Conservation (phyloP, 30 jellyfish, hydroid and myxozoan genomes). For the Calvadosia cruxmelitensis region DNA sequence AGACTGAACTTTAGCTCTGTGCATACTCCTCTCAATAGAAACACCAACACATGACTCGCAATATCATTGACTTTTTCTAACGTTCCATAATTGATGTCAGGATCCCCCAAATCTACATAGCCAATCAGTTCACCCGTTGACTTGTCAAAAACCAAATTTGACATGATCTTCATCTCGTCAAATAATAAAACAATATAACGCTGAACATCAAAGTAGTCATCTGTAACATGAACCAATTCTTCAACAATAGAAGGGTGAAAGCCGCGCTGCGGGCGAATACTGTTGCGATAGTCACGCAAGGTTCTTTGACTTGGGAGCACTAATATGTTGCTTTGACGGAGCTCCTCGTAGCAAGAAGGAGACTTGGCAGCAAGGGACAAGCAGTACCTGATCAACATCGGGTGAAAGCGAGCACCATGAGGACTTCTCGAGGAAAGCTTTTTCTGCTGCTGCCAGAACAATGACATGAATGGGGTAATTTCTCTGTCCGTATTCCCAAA, state of each 20-base stretch:
- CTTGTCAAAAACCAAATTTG: slow-evolving; percentile 35
- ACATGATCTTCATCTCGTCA: slow-evolving; percentile 28
- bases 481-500: slow-evolving; percentile 4
- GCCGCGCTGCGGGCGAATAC: slow-evolving; percentile 24
- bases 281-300: slow-evolving; percentile 27
- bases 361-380: slow-evolving; percentile 37
- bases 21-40: too few relatives aligned
- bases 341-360: slow-evolving; percentile 32
- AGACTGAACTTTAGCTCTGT: too few relatives aligned
- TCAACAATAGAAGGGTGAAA: slow-evolving; percentile 14
- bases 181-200: slow-evolving; percentile 17
- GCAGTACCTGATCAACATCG: slow-evolving; percentile 21
- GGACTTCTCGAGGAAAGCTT: slow-evolving; percentile 14
- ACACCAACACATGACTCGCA: slow-evolving; percentile 40
- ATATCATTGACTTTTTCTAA: slow-evolving; percentile 18
- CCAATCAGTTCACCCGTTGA: slow-evolving; percentile 35
- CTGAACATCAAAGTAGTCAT: slow-evolving; percentile 19
- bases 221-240: slow-evolving; percentile 7
- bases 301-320: slow-evolving; percentile 26
- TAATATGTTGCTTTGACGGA: slow-evolving; percentile 11
- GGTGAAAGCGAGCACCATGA: slow-evolving; percentile 14
- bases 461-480: slow-evolving; percentile 15
- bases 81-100: slow-evolving; percentile 15
- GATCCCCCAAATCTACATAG: slow-evolving; percentile 32
- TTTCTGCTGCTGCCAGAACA: slow-evolving; percentile 28